Evolutionary conservation across 2,797 vertebrate genomes (phyloP), one percentile per base, ranked within the genome.

Genomic region (Tolypeutes matacus): DNA sequence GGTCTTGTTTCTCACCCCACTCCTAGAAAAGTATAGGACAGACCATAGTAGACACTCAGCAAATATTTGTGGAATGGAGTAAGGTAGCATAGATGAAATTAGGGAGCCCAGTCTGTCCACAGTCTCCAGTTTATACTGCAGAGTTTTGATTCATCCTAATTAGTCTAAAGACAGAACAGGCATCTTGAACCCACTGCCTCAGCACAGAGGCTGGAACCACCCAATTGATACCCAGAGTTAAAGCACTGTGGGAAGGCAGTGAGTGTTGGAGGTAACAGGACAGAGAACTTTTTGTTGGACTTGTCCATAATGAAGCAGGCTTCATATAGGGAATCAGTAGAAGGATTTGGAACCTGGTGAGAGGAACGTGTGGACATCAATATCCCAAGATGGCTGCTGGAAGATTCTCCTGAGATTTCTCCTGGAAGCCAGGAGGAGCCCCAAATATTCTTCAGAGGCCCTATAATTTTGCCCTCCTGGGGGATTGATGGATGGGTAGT

Each of bases 191-290:
- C 72, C 62, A 77, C 76, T 0, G 6, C 53, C 73, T 62, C 67
- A 72, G 76, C 76, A n/a, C 72, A 4, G 72, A 80, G 65, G 34
- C 77, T 77, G 89, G 95, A 67, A 82, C 77, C 93, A 84, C 89
- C 77, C 93, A 78, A 0, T 83, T 95, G 96, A 92, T 97, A 97
- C 93, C 89, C 93, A 80, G 93, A 92, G 90, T 96, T 95, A 80
- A 95, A 78, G 94, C 91, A 93, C 53, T 93, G 25, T 42, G 80
- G 91, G 69, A 90, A 85, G 90, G 77, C 58, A 46, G 64, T 86
- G 85, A 92, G 96, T 83, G 92, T 78, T 25, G 83, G 82, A 96
- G 88, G 93, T 82, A 93, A 76, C 58, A 94, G 81, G 76, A 94
- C 65, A 62, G 91, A 85, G 70, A 87, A 96, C 93, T 95, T 96